Evolutionary conservation across 2,113 vertebrate species (phyloP).

Genomic region (Pluvianellus socialis): DNA sequence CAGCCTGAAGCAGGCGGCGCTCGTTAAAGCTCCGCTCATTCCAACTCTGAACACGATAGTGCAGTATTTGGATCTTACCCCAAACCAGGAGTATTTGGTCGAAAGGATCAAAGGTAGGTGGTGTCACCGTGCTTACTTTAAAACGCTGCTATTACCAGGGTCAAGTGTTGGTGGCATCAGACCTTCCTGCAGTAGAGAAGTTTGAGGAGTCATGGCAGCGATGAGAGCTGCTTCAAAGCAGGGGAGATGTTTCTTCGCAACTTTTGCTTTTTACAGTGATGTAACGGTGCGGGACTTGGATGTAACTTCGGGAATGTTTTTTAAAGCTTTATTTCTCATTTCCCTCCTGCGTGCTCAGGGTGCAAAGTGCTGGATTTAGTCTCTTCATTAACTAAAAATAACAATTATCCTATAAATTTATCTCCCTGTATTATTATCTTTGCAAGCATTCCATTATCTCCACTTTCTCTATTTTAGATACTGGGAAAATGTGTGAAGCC

Average conservation of each 20-base stretch:
- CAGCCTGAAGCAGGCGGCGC: conserved; percentile 92
- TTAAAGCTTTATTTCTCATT: background rate
- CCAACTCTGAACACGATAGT: conserved; percentile 90
- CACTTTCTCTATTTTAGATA: fast-evolving
- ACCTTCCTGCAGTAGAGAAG: background rate
- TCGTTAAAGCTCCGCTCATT: conserved; percentile 89
- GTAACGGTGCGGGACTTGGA: background rate
- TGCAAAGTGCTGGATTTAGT: background rate
- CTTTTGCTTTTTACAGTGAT: background rate
- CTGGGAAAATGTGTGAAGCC: fast-evolving
- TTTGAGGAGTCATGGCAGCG: background rate
- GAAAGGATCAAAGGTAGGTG: conserved; percentile 89
- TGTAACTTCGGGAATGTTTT: background rate
- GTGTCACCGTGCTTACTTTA: background rate
- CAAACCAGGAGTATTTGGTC: conserved; percentile 94
- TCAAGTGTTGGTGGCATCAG: background rate
- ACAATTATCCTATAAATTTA: background rate
- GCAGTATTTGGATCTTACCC: conserved; percentile 91
- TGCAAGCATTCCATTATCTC: too few species aligned
- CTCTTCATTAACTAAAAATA: fast-evolving
- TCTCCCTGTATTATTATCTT: too few species aligned
- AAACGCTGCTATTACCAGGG: fast-evolving
- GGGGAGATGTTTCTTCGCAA: background rate
- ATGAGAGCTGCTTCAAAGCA: background rate
- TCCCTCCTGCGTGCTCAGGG: fast-evolving